These are phyloP conservation scores for Orestias chungarensis DNA, from an alignment of 2,797 vertebrate species.

Conservation along the genomic window DNA sequence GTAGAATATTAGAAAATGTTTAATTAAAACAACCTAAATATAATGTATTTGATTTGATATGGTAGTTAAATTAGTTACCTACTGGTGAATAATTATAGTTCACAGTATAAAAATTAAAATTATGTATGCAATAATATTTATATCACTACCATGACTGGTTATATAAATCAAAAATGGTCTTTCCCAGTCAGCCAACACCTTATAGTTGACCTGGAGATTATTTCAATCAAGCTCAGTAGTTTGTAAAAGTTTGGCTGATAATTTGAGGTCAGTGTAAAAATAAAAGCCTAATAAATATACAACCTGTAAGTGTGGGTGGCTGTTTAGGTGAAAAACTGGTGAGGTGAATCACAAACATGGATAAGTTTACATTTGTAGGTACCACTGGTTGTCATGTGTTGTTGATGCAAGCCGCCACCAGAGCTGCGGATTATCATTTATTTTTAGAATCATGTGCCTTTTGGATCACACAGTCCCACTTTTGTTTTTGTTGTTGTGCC, in stretches of 20 bases:
- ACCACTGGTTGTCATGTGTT: slow-evolving; percentile 29
- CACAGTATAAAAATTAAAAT: too few species aligned
- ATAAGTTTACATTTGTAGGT: slow-evolving; percentile 41
- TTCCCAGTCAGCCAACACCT: background rate
- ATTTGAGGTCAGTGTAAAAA: background rate
- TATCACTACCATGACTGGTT: too few species aligned
- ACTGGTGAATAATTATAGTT: too few species aligned
- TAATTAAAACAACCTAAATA: background rate
- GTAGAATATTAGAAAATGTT: too few species aligned
- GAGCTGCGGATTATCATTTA: slow-evolving; percentile 30
- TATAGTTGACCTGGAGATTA: too few species aligned
- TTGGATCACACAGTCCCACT: background rate
- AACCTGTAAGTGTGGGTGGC: slow-evolving; percentile 1
- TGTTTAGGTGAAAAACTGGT: slow-evolving; percentile 12
- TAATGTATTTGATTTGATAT: background rate
- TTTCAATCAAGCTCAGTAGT: too few species aligned
- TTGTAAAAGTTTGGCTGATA: background rate
- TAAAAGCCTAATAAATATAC: too few species aligned
- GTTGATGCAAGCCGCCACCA: slow-evolving; percentile 20
- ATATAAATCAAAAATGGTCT: too few species aligned
- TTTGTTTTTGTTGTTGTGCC: background rate
- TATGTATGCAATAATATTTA: too few species aligned
- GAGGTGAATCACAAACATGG: slow-evolving; percentile 20
- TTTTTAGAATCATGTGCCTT: slow-evolving; percentile 25
- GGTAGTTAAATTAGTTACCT: background rate